These are phyloP conservation scores for Spodoptera litura DNA, from an alignment of 1,140 invertebrate genomes.

Conservation along the genomic window DNA sequence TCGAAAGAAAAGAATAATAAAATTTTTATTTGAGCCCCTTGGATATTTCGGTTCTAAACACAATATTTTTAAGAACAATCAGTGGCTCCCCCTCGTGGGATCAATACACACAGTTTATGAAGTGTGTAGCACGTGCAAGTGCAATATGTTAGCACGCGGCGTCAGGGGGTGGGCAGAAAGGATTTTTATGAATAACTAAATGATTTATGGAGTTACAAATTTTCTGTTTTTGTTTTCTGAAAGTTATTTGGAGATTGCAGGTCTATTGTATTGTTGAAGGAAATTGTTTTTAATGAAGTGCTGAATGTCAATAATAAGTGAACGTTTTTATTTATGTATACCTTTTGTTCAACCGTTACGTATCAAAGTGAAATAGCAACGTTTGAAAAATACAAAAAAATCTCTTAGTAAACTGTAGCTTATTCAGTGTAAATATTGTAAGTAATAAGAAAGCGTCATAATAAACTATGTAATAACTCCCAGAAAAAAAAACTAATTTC, in stretches of 20 bases:
- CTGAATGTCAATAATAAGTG: neutral
- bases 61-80: conserved; percentile 69
- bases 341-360: neutral
- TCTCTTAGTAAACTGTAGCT: no score
- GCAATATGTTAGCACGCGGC: conserved; percentile 75
- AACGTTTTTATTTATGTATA: neutral
- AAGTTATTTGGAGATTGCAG: neutral
- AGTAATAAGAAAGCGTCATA: no score
- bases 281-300: no score
- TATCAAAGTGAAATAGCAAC: neutral
- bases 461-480: neutral
- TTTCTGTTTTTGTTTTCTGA: conserved; percentile 61
- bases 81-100: conserved; percentile 68
- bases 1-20: no score
- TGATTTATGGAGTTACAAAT: conserved; percentile 80
- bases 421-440: no score
- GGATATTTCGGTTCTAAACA: neutral
- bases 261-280: neutral
- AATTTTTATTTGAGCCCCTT: no score
- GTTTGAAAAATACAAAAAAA: no score
- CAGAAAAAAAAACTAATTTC: neutral
- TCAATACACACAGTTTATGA: conserved; percentile 82
- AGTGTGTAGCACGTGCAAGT: conserved; percentile 80
- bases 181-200: conserved; percentile 85
- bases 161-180: conserved; percentile 59